A percentile compares a stretch with the other conserved stretches of the same genome.
Evolutionary conservation across 1,140 invertebrate species (phyloP).

Genomic region (Atta cephalotes): DNA sequence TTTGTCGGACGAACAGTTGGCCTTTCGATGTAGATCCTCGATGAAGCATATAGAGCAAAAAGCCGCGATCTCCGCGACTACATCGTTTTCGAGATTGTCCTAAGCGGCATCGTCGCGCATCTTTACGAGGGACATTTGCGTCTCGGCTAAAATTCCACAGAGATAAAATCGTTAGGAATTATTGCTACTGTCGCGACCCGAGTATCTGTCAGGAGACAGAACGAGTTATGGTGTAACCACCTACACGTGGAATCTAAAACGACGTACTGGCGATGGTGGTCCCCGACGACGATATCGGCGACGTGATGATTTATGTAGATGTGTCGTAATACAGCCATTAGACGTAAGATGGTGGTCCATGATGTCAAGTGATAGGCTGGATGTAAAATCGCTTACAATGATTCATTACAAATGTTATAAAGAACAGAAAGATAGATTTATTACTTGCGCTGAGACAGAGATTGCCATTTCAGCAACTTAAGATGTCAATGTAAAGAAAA

Average conservation of each 20-base stretch:
- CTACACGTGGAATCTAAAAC: slow-evolving; percentile 58
- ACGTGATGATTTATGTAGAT: slow-evolving; percentile 45
- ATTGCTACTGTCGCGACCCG: slow-evolving; percentile 77
- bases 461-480: slow-evolving; percentile 31
- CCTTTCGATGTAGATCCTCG: background rate
- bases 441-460: slow-evolving; percentile 10
- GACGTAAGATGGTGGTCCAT: slow-evolving; percentile 10
- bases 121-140: slow-evolving; percentile 82
- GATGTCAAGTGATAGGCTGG: slow-evolving; percentile 42
- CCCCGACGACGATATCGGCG: slow-evolving; percentile 67
- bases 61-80: slow-evolving; percentile 27
- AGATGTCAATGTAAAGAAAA: slow-evolving; percentile 27
- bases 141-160: slow-evolving; percentile 79
- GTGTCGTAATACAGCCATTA: slow-evolving; percentile 45
- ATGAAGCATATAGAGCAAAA: slow-evolving; percentile 34
- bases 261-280: slow-evolving; percentile 52
- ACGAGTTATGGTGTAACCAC: slow-evolving; percentile 48
- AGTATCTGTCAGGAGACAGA: slow-evolving; percentile 24
- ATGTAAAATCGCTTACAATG: slow-evolving; percentile 44
- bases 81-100: slow-evolving; percentile 73
- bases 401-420: slow-evolving; percentile 50
- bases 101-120: slow-evolving; percentile 80
- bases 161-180: slow-evolving; percentile 83
- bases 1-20: background rate
- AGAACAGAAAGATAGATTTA: slow-evolving; percentile 46